Evolutionary conservation across 2,888 invertebrate species (phyloP), one percentile per base, ranked within the genome.

Genomic region (Orgyia antiqua): DNA sequence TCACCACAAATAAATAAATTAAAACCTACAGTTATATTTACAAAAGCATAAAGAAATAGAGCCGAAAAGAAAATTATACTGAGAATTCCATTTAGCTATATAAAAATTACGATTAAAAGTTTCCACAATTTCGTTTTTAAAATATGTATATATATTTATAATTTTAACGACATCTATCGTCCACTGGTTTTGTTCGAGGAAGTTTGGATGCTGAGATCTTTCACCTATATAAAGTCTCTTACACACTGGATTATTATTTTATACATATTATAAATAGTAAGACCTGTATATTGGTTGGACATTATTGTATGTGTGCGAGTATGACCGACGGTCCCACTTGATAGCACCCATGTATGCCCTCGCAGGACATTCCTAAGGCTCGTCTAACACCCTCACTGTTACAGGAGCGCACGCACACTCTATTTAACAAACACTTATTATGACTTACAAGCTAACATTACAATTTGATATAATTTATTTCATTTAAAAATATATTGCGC

Each of bases 201-300:
- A 68, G 69, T 68, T 70, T 71, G 74, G 78, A 78, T 75, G 73
- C 75, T 82, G 83, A 83, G 83, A 82, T 82, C 83, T 71, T 70
- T 67, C 48, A 59, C 56, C 56, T 68, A 57, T 48, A 57, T 54
- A 67, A 53, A 51, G 54, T 52, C 50, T 56, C 54, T 51, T 54
- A 54, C 60, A 63, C 74, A 75, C 75, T 73, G 74, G 69, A 57
- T 54, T 50, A 51, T 53, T 52, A 43, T 24, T 24, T n/a, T 4
- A 10, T 23, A 23, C 10, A 23, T 52, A 46, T n/a, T n/a, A n/a
- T 40, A 46, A 35, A 47, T 49, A 55, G 43, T 46, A 47, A 52
- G 38, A 46, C 60, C 60, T 64, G 60, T 58, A 54, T 58, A 28
- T 43, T 48, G 58, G 48, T 54, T 50, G 60, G 57, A 57, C 55